phyloP scores from a whole-genome alignment of 2,797 vertebrate species.

The Phaenicophaeus curvirostris region DNA sequence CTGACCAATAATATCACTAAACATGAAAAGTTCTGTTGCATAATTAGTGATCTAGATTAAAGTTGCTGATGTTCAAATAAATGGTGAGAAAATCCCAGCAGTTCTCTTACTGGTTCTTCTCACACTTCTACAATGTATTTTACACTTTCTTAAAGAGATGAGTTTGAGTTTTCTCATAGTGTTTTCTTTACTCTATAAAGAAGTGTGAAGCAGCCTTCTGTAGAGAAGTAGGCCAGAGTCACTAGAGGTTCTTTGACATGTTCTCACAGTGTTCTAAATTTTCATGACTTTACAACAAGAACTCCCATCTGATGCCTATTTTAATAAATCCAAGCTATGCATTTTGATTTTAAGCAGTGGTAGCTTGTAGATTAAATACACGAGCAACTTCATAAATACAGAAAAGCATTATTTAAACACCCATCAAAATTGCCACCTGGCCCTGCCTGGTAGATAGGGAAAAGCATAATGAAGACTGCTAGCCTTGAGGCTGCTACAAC shows the following conservation, averaged over 20 bases:
- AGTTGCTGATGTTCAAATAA: constrained; percentile 55
- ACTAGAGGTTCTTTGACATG: not conserved
- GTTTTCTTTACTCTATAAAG: constrained; percentile 14
- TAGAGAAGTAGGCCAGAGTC: constrained; percentile 25
- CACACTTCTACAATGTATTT: constrained; percentile 22
- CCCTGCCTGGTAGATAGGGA: not conserved
- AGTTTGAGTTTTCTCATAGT: constrained; percentile 1
- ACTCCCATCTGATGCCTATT: not conserved
- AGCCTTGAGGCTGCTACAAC: not conserved
- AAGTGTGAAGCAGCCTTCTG: constrained; percentile 27
- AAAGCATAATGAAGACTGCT: not conserved
- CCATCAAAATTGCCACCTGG: not conserved
- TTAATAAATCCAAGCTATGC: not conserved
- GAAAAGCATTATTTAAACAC: not conserved
- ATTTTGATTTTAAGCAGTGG: not conserved
- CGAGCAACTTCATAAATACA: not conserved
- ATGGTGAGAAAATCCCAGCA: constrained; percentile 47
- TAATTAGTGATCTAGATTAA: constrained; percentile 50
- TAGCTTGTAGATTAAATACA: not conserved
- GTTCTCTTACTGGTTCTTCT: constrained; percentile 15
- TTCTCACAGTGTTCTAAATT: constrained; percentile 6
- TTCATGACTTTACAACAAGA: not conserved
- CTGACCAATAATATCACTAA: not conserved
- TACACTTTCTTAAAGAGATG: constrained; percentile 20
- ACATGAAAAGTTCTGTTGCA: not conserved